A percentile compares a stretch with the other conserved stretches of the same genome.
Conservation (phyloP, 2,113 vertebrate species). For the Bagarius yarrelli region DNA sequence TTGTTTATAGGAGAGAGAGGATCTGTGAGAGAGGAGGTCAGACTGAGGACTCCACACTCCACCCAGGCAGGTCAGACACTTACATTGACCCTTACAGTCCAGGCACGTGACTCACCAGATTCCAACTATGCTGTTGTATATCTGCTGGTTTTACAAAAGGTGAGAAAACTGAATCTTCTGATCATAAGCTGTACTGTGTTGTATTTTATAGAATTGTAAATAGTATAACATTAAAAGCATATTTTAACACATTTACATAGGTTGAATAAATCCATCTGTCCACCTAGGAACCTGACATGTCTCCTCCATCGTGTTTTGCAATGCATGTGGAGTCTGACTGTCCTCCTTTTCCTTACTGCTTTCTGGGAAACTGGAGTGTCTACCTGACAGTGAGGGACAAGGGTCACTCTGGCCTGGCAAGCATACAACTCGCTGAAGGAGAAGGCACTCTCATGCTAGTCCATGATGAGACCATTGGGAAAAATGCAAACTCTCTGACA, state of each 20-base stretch:
- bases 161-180: constrained; percentile 48
- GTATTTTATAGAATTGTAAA: constrained; percentile 1
- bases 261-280: neutral
- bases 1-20: constrained; percentile 61
- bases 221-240: no score
- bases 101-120: constrained; percentile 56
- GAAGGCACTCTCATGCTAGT: constrained; percentile 62
- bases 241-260: neutral
- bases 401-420: constrained; percentile 69
- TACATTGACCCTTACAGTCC: constrained; percentile 70
- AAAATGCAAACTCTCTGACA: neutral
- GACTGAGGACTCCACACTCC: constrained; percentile 65
- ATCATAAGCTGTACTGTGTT: neutral
- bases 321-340: constrained; percentile 57
- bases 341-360: constrained; percentile 54
- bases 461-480: constrained; percentile 31
- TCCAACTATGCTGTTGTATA: constrained; percentile 74
- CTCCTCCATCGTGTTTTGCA: constrained; percentile 64
- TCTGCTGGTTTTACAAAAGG: constrained; percentile 69
- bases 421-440: constrained; percentile 63
- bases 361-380: constrained; percentile 62
- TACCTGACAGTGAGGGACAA: constrained; percentile 66
- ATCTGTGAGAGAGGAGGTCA: constrained; percentile 63
- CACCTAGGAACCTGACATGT: constrained; percentile 63
- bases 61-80: constrained; percentile 63